Percentiles rank a stretch among this genome's conserved stretches.
These are phyloP conservation scores for Atlantisia rogersi DNA, from an alignment of 2,113 vertebrate genomes.

Conservation along the genomic window DNA sequence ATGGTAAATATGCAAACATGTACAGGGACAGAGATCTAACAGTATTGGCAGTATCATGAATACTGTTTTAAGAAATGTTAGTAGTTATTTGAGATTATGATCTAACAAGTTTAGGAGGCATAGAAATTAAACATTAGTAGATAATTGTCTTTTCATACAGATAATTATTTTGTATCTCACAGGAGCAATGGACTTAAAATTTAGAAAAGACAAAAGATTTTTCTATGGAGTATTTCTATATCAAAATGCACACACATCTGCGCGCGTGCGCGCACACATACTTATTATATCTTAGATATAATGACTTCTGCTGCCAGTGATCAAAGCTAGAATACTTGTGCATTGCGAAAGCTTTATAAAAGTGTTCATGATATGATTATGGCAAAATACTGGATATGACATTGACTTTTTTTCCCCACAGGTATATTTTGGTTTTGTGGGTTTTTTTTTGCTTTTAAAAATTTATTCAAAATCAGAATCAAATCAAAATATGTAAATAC, in stretches of 20 bases:
- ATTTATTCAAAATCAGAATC: not conserved
- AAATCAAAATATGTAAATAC: not conserved
- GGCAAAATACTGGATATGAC: not conserved
- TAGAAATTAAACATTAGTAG: not conserved
- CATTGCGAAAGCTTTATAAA: not conserved
- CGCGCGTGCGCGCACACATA: accelerated
- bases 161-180: not conserved
- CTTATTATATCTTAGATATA: not conserved
- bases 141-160: not conserved
- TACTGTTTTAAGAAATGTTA: not conserved
- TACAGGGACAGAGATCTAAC: not conserved
- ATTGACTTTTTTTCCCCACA: not conserved
- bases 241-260: not conserved
- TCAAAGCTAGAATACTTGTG: not conserved
- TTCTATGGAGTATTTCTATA: not conserved
- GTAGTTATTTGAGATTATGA: not conserved
- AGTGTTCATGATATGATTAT: not conserved
- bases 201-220: not conserved
- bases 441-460: not conserved
- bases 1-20: not conserved
- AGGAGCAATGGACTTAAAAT: not conserved
- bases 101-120: not conserved
- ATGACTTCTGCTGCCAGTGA: not conserved
- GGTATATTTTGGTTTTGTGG: not conserved
- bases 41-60: not conserved